Base-by-base conservation (phyloP, 2,797 vertebrate species). In the Myiotriccus ornatus region DNA sequence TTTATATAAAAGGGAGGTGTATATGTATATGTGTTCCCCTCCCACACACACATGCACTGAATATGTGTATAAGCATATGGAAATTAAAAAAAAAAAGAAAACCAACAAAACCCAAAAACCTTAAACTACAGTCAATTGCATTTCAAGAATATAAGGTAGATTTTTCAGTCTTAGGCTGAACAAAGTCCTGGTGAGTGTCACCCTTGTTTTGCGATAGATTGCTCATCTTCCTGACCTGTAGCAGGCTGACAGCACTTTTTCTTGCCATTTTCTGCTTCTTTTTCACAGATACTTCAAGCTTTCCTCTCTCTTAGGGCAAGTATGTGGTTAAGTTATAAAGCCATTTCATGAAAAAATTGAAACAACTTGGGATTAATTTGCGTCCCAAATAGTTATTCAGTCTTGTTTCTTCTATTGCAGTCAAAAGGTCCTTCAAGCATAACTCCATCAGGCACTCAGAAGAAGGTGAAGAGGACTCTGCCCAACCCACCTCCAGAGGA, bases 401-500 rank as follows among this genome's bases (percentile, higher is more conserved):
- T 74, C 80, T 94, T 86, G 23, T 96, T 91, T 94, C 55, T 93
- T 98, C 53, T 95, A 5, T 95, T 97, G 23, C 94, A 99, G 99
- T 97, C 98, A 23, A 99, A 99, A 97, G 97, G 98, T 71, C 98
- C 98, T 94, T 98, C 98, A 80, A 98, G 97, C 79, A 86, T 98
- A 79, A 98, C 98, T 69, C 92, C 98, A 30, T 98, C 98, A 50
- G 97, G 99, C 50, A 98, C 98, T 85, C 98, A 99, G 95, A 99
- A 99, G 97, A 99, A 99, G 96, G 99, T 99, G 67, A 99, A 99
- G 95, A 98, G 99, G 78, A 99, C 99, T 28, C 98, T 99, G 43
- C 99, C 99, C 79, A 99, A 99, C 86, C 99, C 99, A 52, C 99
- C 99, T 87, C 99, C 99, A 3, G 99, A 99, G 84, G 99, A 99